Conservation (phyloP, 2,888 invertebrate species). For the Limnephilus auricula region DNA sequence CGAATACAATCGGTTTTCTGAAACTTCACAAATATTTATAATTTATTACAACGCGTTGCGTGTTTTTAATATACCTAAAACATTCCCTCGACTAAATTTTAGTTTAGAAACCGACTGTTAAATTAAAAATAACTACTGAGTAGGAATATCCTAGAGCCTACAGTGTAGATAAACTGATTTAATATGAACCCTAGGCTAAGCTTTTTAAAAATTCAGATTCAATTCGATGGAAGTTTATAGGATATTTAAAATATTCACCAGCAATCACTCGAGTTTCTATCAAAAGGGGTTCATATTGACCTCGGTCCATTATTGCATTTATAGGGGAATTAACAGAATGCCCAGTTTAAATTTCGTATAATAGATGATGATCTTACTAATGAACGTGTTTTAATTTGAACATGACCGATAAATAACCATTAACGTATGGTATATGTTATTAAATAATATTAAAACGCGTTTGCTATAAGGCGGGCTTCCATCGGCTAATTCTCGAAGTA, state of each 20-base stretch:
- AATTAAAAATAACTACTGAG: neutral
- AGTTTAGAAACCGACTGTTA: neutral
- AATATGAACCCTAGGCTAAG: conserved; percentile 58
- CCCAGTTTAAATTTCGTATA: neutral
- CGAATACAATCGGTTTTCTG: neutral
- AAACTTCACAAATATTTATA: neutral
- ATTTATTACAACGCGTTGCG: neutral
- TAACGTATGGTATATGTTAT: too few species aligned
- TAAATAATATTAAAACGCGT: too few species aligned
- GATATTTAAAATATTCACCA: neutral
- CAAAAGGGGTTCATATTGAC: neutral
- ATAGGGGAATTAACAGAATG: neutral
- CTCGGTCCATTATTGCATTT: neutral
- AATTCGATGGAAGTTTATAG: conserved; percentile 54
- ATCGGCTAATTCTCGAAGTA: too few species aligned
- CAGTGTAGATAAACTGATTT: conserved; percentile 41
- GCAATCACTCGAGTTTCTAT: conserved; percentile 7
- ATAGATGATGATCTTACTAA: too few species aligned
- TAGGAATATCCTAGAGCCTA: neutral
- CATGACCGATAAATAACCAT: too few species aligned
- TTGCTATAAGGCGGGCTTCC: too few species aligned
- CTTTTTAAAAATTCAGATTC: conserved; percentile 61
- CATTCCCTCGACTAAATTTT: neutral
- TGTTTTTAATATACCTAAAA: neutral
- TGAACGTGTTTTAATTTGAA: too few species aligned